Conservation (phyloP, 2,888 invertebrate genomes). For the Prosapia bicincta region DNA sequence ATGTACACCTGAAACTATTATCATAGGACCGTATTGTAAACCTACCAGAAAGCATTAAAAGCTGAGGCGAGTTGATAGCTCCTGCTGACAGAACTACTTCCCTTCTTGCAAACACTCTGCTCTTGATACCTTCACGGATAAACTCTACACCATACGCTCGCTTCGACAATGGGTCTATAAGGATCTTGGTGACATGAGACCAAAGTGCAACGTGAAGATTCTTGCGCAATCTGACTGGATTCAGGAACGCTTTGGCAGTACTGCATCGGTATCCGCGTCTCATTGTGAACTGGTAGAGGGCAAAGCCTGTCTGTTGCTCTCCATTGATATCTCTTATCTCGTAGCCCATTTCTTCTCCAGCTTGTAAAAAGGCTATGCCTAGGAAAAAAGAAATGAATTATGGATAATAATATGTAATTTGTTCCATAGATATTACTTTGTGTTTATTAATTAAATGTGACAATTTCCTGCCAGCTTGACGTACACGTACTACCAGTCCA, state of each 20-base stretch:
- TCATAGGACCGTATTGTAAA: slow-evolving; percentile 31
- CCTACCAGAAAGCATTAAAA: slow-evolving; percentile 73
- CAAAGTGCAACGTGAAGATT: slow-evolving; percentile 81
- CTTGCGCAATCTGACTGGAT: slow-evolving; percentile 69
- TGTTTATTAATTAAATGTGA: too few species aligned
- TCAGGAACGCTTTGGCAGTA: slow-evolving; percentile 78
- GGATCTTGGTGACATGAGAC: slow-evolving; percentile 72
- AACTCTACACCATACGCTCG: slow-evolving; percentile 79
- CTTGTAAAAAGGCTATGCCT: slow-evolving; percentile 77
- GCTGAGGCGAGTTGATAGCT: slow-evolving; percentile 85
- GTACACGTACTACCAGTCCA: too few species aligned
- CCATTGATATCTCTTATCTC: slow-evolving; percentile 84
- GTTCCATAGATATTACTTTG: too few species aligned
- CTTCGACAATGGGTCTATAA: slow-evolving; percentile 67
- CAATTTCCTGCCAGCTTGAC: too few species aligned
- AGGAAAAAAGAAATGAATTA: too few species aligned
- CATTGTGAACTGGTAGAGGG: slow-evolving; percentile 87
- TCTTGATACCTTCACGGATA: slow-evolving; percentile 57
- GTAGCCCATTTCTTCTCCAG: slow-evolving; percentile 90
- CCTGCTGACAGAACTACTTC: slow-evolving; percentile 88
- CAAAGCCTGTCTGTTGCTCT: slow-evolving; percentile 80
- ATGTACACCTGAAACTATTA: too few species aligned
- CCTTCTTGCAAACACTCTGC: slow-evolving; percentile 63
- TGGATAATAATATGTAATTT: too few species aligned
- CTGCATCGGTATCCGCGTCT: slow-evolving; percentile 78